Evolutionary conservation across 2,888 invertebrate species (phyloP).

Genomic region (Dasypogon diadema): DNA sequence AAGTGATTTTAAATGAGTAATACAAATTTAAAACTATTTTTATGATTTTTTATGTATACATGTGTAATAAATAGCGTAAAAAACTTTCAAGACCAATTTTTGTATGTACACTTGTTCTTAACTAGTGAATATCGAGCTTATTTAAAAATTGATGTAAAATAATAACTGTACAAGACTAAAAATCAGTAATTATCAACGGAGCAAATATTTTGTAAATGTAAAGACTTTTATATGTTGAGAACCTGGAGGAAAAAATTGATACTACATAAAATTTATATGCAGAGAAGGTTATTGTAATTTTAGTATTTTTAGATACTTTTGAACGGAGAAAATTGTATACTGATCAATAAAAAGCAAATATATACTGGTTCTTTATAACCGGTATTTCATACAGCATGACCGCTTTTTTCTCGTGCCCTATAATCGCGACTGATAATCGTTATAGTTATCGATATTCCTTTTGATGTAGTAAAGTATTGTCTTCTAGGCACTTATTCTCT

Average conservation of each 20-base stretch:
- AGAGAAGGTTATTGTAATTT: background rate
- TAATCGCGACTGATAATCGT: no score
- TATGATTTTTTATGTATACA: background rate
- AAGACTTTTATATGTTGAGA: conserved; percentile 20
- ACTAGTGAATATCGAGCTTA: background rate
- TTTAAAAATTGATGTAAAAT: background rate
- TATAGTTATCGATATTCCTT: no score
- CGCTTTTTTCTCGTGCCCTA: no score
- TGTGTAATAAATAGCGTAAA: background rate
- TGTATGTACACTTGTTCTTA: background rate
- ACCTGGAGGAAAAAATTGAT: background rate
- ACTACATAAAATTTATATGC: background rate
- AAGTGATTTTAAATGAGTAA: background rate
- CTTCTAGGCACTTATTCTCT: no score
- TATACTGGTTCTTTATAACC: background rate
- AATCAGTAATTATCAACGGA: background rate
- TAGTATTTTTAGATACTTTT: conserved; percentile 30
- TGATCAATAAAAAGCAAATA: background rate
- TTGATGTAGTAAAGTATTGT: no score
- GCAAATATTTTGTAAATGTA: background rate
- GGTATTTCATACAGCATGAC: no score
- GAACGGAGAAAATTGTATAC: conserved; percentile 11
- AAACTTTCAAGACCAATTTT: background rate
- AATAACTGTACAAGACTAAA: conserved; percentile 1
- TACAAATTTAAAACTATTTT: background rate